A percentile compares a stretch with the other conserved stretches of the same genome.
Evolutionary conservation across 2,113 vertebrate genomes (phyloP).

Genomic region (Anseranas semipalmata): DNA sequence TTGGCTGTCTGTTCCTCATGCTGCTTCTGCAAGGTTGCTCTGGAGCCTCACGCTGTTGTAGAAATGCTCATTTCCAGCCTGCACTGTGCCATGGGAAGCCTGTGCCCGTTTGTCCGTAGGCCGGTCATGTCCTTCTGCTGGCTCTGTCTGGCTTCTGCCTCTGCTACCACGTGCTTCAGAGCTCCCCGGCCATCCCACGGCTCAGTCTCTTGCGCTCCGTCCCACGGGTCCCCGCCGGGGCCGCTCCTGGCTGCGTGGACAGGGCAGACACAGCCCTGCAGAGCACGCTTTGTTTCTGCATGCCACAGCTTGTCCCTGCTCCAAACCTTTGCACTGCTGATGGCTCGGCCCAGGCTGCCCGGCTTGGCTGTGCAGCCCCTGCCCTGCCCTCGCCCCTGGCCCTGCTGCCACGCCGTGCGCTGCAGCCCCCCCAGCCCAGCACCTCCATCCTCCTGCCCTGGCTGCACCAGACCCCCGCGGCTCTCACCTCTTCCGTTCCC

Average conservation of each 20-base stretch:
- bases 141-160: not conserved
- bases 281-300: not conserved
- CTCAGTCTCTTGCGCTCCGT: rapidly evolving
- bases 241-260: not conserved
- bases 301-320: not conserved
- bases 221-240: not conserved
- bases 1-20: not conserved
- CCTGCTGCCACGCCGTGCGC: not conserved
- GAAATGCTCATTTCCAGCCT: not conserved
- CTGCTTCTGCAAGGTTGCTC: not conserved
- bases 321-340: not conserved
- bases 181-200: not conserved
- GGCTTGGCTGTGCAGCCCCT: not conserved
- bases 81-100: not conserved
- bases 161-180: not conserved
- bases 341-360: not conserved
- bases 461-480: rapidly evolving
- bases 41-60: not conserved
- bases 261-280: not conserved
- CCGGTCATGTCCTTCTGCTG: not conserved
- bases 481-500: not conserved
- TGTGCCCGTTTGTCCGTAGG: not conserved
- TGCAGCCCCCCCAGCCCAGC: not conserved
- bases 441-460: not conserved
- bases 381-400: not conserved